Evolutionary conservation across 2,888 invertebrate species (phyloP).

Genomic region (Limenitis camilla): DNA sequence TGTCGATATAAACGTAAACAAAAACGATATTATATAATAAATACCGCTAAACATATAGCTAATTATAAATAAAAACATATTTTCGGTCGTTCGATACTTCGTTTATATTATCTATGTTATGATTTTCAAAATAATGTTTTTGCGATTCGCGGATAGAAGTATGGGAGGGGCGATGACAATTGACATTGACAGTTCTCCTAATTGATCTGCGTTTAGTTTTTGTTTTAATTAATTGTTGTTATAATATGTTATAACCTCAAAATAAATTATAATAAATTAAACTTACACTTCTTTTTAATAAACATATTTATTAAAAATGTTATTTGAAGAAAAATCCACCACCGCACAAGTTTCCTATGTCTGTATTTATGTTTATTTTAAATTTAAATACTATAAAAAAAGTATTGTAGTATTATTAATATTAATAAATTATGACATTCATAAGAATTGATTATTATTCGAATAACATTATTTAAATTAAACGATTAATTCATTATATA

Average conservation of each 20-base stretch:
- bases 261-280: not conserved
- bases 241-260: slow-evolving; percentile 1
- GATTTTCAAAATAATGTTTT: slow-evolving; percentile 42
- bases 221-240: not conserved
- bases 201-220: no score
- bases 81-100: slow-evolving; percentile 48
- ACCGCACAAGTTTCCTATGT: no score
- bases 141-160: not conserved
- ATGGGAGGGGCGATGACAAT: slow-evolving; percentile 23
- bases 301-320: not conserved
- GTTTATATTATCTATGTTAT: slow-evolving; percentile 36
- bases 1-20: slow-evolving; percentile 42
- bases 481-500: no score
- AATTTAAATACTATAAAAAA: no score
- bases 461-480: not conserved
- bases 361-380: no score
- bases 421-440: no score
- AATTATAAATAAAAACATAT: slow-evolving; percentile 50
- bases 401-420: no score
- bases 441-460: not conserved
- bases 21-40: slow-evolving; percentile 38
- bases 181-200: slow-evolving; percentile 13
- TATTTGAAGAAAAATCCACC: no score
- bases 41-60: slow-evolving; percentile 39
- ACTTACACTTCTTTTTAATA: not conserved